A percentile compares a stretch with the other conserved stretches of the same genome.
These are phyloP conservation scores for Vidua chalybeata DNA, from an alignment of 2,113 vertebrate species.

Conservation along the genomic window DNA sequence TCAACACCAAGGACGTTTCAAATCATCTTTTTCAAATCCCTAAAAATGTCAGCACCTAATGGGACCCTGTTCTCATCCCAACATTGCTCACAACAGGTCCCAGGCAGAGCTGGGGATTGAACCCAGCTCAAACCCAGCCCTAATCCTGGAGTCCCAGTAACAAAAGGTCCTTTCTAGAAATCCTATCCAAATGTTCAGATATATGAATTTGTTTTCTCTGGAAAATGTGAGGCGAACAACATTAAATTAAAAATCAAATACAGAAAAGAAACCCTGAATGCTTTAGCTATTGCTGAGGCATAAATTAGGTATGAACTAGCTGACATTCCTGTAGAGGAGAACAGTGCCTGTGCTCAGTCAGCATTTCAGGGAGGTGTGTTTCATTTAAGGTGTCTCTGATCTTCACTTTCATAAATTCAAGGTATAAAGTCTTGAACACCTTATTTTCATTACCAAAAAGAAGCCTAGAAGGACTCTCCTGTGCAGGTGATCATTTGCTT, in stretches of 20 bases:
- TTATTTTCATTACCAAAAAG: slow-evolving; percentile 8
- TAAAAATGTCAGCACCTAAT: neutral
- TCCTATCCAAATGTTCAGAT: neutral
- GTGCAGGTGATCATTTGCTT: neutral
- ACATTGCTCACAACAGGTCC: neutral
- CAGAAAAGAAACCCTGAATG: neutral
- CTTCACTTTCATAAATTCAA: neutral
- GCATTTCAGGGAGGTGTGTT: neutral
- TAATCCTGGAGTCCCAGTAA: neutral
- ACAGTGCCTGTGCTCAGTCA: neutral
- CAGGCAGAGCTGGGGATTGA: neutral
- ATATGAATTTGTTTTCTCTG: neutral
- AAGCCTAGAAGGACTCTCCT: neutral
- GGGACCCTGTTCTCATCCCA: neutral
- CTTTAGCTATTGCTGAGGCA: neutral
- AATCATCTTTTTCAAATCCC: neutral
- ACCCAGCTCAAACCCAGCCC: neutral
- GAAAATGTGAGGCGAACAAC: neutral
- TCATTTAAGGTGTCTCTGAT: slow-evolving; percentile 1
- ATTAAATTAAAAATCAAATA: neutral
- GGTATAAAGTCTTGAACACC: neutral
- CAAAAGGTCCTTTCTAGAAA: neutral
- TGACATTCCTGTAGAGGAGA: neutral
- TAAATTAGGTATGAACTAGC: neutral
- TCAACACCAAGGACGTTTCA: slow-evolving; percentile 23